These are phyloP conservation scores for Napeogenes sylphis DNA, from an alignment of 2,888 invertebrate genomes.

Conservation along the genomic window DNA sequence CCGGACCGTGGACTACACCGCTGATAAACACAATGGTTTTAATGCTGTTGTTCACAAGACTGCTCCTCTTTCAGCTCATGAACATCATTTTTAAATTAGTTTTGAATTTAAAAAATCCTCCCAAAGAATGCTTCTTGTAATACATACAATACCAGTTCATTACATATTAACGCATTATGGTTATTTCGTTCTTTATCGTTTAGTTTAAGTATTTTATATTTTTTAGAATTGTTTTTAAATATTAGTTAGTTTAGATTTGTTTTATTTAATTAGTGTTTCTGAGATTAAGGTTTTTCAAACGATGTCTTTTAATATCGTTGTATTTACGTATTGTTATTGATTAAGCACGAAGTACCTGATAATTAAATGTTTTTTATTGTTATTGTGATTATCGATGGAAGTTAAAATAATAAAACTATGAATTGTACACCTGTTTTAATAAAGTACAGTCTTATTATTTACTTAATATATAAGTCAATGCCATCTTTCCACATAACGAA, in stretches of 20 bases:
- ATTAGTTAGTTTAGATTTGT: too few relatives aligned
- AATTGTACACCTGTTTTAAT: not conserved
- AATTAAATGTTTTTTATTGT: slow-evolving; percentile 6
- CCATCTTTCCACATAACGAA: slow-evolving; percentile 3
- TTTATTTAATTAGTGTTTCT: not conserved
- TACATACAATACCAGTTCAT: not conserved
- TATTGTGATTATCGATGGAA: not conserved
- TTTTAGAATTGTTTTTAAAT: too few relatives aligned
- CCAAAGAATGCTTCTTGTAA: not conserved
- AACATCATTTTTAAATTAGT: slow-evolving; percentile 49
- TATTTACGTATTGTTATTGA: slow-evolving; percentile 3
- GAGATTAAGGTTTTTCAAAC: slow-evolving; percentile 11
- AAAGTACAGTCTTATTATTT: not conserved
- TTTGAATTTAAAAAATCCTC: not conserved
- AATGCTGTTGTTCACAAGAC: slow-evolving; percentile 72
- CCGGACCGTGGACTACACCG: slow-evolving; percentile 73
- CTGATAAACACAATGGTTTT: slow-evolving; percentile 73
- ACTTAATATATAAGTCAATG: not conserved
- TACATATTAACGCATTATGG: not conserved
- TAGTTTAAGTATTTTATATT: too few relatives aligned
- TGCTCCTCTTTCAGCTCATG: slow-evolving; percentile 64
- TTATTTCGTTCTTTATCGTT: not conserved
- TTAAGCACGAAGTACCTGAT: slow-evolving; percentile 24
- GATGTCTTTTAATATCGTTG: slow-evolving; percentile 2
- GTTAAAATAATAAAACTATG: not conserved